Evolutionary conservation across 2,888 invertebrate genomes (phyloP).

Genomic region (Cerastis rubricosa): DNA sequence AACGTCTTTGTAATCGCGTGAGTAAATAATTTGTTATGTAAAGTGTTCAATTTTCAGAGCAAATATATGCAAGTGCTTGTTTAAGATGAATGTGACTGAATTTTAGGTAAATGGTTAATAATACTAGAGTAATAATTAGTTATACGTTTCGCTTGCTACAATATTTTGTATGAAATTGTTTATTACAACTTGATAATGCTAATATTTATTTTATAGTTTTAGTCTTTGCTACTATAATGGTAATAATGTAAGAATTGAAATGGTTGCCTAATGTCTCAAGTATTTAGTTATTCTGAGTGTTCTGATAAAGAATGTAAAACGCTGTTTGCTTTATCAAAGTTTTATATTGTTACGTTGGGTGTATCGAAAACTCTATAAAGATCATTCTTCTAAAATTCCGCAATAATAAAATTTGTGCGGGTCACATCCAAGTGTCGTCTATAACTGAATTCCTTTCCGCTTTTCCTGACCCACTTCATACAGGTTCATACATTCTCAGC

Average conservation of each 20-base stretch:
- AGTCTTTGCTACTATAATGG: slow-evolving; percentile 38
- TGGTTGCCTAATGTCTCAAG: slow-evolving; percentile 50
- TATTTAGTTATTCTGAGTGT: slow-evolving; percentile 49
- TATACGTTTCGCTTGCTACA: slow-evolving; percentile 67
- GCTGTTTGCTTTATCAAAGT: slow-evolving; percentile 44
- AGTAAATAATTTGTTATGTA: slow-evolving; percentile 71
- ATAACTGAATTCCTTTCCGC: slow-evolving; percentile 41
- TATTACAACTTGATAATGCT: slow-evolving; percentile 45
- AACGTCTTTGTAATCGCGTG: slow-evolving; percentile 60
- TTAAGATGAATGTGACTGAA: slow-evolving; percentile 89
- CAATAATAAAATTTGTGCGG: slow-evolving; percentile 15
- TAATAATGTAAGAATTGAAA: slow-evolving; percentile 48
- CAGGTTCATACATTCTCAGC: slow-evolving; percentile 25
- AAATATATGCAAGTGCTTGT: slow-evolving; percentile 83
- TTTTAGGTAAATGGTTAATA: slow-evolving; percentile 78
- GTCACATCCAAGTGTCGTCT: slow-evolving; percentile 1
- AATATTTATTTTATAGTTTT: slow-evolving; percentile 58
- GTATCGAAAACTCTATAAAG: slow-evolving; percentile 46
- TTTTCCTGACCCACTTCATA: slow-evolving; percentile 34
- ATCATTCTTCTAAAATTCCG: slow-evolving; percentile 18
- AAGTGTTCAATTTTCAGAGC: slow-evolving; percentile 82
- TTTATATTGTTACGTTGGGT: slow-evolving; percentile 37
- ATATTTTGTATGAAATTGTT: slow-evolving; percentile 62
- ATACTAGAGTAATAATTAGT: slow-evolving; percentile 68
- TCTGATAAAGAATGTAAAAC: slow-evolving; percentile 45